Evolutionary conservation across 2,113 vertebrate species (phyloP).

Genomic region (Tragelaphus strepsiceros): DNA sequence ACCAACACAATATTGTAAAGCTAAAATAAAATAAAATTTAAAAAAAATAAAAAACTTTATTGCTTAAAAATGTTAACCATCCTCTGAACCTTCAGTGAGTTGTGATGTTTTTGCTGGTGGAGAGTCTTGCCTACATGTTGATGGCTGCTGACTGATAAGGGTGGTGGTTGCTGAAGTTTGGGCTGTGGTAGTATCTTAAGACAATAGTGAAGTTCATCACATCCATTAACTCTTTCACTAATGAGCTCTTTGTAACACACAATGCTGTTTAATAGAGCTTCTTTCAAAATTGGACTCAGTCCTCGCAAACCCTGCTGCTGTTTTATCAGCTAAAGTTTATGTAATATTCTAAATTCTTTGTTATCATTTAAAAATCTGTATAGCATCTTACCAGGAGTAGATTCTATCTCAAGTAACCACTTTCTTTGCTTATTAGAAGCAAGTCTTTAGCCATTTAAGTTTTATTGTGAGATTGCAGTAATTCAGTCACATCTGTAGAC

Average conservation of each 20-base stretch:
- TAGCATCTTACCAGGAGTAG: neutral
- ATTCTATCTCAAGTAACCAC: neutral
- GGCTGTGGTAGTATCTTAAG: neutral
- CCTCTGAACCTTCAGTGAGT: neutral
- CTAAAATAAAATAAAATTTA: too few relatives aligned
- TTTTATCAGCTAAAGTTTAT: neutral
- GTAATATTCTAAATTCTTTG: neutral
- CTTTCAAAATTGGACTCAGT: neutral
- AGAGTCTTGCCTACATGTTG: neutral
- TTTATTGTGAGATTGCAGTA: neutral
- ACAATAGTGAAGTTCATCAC: neutral
- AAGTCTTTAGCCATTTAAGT: neutral
- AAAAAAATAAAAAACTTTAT: neutral
- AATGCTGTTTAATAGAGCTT: neutral
- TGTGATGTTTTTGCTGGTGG: neutral
- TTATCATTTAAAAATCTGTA: neutral
- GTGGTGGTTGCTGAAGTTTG: neutral
- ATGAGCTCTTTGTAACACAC: neutral
- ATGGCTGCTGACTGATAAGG: neutral
- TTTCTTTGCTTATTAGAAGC: neutral
- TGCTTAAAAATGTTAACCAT: neutral
- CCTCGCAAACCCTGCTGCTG: neutral
- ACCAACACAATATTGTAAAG: too few relatives aligned
- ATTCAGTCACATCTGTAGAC: neutral
- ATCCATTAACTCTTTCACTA: neutral